Evolutionary conservation across 2,113 vertebrate genomes (phyloP).

Genomic region (Junco hyemalis): DNA sequence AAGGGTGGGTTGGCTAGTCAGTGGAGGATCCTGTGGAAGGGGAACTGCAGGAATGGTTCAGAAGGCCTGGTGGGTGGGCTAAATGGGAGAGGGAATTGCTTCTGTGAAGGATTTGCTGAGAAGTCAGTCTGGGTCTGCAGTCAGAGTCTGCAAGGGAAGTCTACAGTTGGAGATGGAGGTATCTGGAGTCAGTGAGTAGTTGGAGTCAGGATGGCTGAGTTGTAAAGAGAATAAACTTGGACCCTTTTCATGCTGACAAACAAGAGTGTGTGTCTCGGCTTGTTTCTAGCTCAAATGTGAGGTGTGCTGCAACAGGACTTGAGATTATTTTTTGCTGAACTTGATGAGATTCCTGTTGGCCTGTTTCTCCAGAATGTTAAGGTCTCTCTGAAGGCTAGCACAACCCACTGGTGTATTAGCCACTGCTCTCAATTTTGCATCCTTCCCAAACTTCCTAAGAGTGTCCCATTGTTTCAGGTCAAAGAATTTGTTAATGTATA

Average conservation of each 20-base stretch:
- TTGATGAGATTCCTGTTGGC: neutral
- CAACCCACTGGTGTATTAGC: neutral
- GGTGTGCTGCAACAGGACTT: neutral
- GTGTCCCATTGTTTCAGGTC: neutral
- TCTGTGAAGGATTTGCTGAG: neutral
- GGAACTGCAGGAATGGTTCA: neutral
- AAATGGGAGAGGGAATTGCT: neutral
- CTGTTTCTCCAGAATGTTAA: neutral
- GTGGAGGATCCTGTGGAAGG: neutral
- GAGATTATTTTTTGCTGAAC: neutral
- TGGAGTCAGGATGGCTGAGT: neutral
- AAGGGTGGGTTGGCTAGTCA: neutral
- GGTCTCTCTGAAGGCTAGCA: neutral
- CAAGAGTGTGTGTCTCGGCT: neutral
- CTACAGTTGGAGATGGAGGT: neutral
- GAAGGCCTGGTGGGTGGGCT: neutral
- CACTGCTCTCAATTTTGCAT: neutral
- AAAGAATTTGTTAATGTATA: neutral
- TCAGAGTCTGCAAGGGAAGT: neutral
- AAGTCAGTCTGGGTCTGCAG: neutral
- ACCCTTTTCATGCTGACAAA: neutral
- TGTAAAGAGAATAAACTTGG: neutral
- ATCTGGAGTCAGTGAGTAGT: neutral
- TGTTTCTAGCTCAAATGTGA: neutral
- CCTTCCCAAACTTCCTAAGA: neutral